Conservation (phyloP, 1,140 invertebrate genomes). For the Apocrypta bakeri region DNA sequence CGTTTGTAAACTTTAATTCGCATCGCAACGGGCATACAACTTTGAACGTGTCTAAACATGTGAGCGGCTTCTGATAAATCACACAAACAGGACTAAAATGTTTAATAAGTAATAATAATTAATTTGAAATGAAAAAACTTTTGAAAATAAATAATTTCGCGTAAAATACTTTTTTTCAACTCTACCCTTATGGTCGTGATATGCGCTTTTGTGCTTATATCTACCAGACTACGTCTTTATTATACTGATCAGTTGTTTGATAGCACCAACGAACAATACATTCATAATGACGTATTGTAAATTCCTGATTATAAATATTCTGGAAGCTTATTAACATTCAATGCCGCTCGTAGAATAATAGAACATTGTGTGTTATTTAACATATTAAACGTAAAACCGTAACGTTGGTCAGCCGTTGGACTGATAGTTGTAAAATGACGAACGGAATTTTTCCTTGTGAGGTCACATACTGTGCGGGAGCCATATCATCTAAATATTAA, state of each 20-base stretch:
- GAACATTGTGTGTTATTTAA: not conserved
- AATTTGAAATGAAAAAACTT: too few species aligned
- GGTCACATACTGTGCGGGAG: too few species aligned
- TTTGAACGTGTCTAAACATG: too few species aligned
- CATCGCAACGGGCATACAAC: too few species aligned
- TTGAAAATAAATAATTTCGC: too few species aligned
- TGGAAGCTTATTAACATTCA: not conserved
- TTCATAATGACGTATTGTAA: not conserved
- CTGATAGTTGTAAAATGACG: too few species aligned
- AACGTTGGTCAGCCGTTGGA: not conserved
- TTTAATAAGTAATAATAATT: too few species aligned
- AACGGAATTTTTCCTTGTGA: too few species aligned
- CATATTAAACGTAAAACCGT: not conserved
- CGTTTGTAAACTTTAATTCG: too few species aligned
- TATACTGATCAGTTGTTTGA: slow-evolving; percentile 25
- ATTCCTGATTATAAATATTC: not conserved
- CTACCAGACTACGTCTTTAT: not conserved
- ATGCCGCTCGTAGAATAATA: not conserved
- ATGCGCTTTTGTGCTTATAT: not conserved
- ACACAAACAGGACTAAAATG: too few species aligned
- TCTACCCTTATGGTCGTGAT: not conserved
- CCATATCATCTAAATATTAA: too few species aligned
- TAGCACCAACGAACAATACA: not conserved
- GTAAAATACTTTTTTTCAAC: not conserved
- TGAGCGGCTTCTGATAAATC: too few species aligned